Evolutionary conservation across 2,888 invertebrate species (phyloP), one percentile per base, ranked within the genome.

Genomic region (Dusona sp.): DNA sequence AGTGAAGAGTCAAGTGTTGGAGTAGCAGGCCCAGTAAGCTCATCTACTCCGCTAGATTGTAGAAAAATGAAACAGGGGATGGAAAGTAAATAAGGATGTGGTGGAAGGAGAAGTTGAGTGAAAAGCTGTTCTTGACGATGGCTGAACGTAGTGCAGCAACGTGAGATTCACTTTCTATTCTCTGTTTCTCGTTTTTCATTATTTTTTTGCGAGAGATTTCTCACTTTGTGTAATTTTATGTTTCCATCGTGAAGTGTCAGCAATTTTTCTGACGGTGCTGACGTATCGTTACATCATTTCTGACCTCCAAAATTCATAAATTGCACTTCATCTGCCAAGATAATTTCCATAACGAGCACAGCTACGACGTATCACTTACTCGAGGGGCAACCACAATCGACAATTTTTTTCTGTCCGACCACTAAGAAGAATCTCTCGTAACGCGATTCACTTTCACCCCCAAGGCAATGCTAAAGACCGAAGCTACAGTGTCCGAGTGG

Each of bases 361-460:
- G 90, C 91, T 90, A 91, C 91, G 90, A 92, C 90, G 90, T 90
- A 91, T 90, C 91, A 90, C 90, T 90, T 89, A 83, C 86, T 89
- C 38, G 90, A 90, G 90, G 88, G 89, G 80, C 82, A 84, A 72
- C 84, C 84, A 86, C 86, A 85, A 51, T 54, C 79, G 64, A 65
- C 75, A 67, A 16, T 67, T 77, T 54, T 64, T 67, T 85, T 81
- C 85, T 72, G 84, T 72, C 38, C 74, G 57, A 54, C 48, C 48
- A 82, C 85, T 78, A 87, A 88, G 90, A 90, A 88, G 84, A 90
- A 51, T 19, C 92, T 91, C 86, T 78, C 91, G 90, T 90, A 91
- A 90, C 90, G 91, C 91, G 91, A 91, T 92, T 92, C 92, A 92
- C 92, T 92, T 92, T 92, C 92, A 90, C 90, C 92, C 91, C 90